phyloP scores from a whole-genome alignment of 2,113 vertebrate genomes.

The Gobiocypris rarus region DNA sequence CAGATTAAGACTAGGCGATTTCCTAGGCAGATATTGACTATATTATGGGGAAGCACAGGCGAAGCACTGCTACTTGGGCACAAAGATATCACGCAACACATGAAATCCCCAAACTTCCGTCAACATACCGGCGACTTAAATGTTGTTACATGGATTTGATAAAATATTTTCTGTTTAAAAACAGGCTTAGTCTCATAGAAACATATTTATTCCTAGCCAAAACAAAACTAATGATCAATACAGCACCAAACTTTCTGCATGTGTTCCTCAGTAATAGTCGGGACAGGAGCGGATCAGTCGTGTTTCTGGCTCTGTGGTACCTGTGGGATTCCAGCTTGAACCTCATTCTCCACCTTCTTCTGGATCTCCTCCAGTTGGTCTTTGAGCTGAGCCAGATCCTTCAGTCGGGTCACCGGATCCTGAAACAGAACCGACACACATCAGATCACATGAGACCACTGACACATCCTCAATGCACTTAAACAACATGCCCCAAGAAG shows the following conservation, averaged over 20 bases:
- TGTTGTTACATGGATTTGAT: too few species aligned
- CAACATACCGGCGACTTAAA: too few species aligned
- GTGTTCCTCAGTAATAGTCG: not conserved
- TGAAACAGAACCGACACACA: constrained; percentile 57
- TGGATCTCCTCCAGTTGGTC: constrained; percentile 89
- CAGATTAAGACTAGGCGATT: too few species aligned
- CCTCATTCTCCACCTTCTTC: constrained; percentile 85
- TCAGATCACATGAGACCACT: not conserved
- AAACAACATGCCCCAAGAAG: not conserved
- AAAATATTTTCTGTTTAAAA: too few species aligned
- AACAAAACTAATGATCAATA: not conserved
- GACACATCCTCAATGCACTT: not conserved
- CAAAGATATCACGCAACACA: too few species aligned
- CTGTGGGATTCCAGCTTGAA: constrained; percentile 84
- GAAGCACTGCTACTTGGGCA: too few species aligned
- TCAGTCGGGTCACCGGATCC: constrained; percentile 84
- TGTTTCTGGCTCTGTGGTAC: constrained; percentile 47
- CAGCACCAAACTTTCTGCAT: not conserved
- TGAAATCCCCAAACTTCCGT: too few species aligned
- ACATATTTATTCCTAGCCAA: too few species aligned
- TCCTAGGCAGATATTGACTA: too few species aligned
- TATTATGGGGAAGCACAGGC: too few species aligned
- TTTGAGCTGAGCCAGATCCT: constrained; percentile 89
- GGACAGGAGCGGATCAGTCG: not conserved
- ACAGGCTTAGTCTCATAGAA: too few species aligned